Conservation (phyloP, 2,888 invertebrate species). For the Heterodera filipjevi region DNA sequence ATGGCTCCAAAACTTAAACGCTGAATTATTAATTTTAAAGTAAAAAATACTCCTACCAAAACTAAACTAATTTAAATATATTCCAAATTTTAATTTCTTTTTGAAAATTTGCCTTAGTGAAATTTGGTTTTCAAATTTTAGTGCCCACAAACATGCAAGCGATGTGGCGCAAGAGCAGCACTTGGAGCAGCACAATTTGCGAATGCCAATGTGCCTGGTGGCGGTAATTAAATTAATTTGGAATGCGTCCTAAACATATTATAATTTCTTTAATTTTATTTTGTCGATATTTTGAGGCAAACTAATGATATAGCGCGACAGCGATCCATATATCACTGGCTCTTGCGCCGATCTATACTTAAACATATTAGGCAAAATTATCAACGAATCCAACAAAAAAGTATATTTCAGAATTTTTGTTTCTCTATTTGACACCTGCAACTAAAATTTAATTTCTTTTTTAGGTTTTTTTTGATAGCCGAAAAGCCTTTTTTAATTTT, state of each 20-base stretch:
- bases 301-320: too few relatives aligned
- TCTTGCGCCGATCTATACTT: too few relatives aligned
- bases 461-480: too few relatives aligned
- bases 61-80: neutral
- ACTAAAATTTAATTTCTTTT: too few relatives aligned
- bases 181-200: neutral
- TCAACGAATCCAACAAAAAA: too few relatives aligned
- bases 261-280: neutral
- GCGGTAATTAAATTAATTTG: neutral
- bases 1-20: neutral
- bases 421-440: too few relatives aligned
- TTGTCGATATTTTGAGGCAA: too few relatives aligned
- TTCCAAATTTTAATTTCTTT: neutral
- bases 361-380: too few relatives aligned
- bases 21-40: neutral
- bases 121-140: neutral
- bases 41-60: neutral
- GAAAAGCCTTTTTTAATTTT: too few relatives aligned
- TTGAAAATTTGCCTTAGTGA: neutral
- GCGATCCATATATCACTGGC: too few relatives aligned
- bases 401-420: too few relatives aligned
- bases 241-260: too few relatives aligned
- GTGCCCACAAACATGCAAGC: conserved; percentile 7
- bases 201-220: neutral
- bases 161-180: neutral